phyloP scores from a whole-genome alignment of 2,888 invertebrate genomes.

The Chymomyza amoena region DNA sequence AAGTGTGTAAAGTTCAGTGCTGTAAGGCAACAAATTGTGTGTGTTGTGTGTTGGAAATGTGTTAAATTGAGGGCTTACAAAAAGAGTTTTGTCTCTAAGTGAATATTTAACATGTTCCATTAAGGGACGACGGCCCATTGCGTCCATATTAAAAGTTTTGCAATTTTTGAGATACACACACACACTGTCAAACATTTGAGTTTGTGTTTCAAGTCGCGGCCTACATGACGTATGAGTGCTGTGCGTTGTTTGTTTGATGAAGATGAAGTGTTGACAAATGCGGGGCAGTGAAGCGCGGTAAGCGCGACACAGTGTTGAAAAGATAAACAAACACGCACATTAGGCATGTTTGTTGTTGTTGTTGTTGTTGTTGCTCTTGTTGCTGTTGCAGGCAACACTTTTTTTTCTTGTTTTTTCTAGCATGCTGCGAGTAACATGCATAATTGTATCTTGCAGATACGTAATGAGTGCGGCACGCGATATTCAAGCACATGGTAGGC shows the following conservation, averaged over 20 bases:
- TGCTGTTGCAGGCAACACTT: slow-evolving; percentile 15
- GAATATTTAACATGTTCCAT: slow-evolving; percentile 3
- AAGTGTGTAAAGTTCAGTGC: slow-evolving; percentile 31
- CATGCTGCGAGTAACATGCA: slow-evolving; percentile 27
- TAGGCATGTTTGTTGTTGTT: slow-evolving; percentile 21
- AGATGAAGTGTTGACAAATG: background rate
- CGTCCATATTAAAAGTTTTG: background rate
- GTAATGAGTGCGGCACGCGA: slow-evolving; percentile 60
- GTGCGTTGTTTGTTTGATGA: background rate
- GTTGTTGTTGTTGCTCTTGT: background rate
- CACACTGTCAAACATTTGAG: background rate
- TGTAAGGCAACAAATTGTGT: slow-evolving; percentile 1
- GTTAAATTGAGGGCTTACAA: slow-evolving; percentile 1
- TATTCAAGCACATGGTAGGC: slow-evolving; percentile 26
- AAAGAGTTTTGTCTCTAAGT: slow-evolving; percentile 6
- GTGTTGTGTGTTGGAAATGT: background rate
- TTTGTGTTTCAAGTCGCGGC: background rate
- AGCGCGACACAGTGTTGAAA: slow-evolving; percentile 31
- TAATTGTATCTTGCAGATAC: slow-evolving; percentile 49
- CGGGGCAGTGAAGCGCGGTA: slow-evolving; percentile 40
- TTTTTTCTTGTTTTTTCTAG: no score
- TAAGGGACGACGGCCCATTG: background rate
- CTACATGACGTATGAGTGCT: slow-evolving; percentile 40
- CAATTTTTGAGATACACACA: background rate
- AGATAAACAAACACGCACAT: slow-evolving; percentile 47